Evolutionary conservation across 2,797 vertebrate species (phyloP).

Genomic region (Cheirogaleus major): DNA sequence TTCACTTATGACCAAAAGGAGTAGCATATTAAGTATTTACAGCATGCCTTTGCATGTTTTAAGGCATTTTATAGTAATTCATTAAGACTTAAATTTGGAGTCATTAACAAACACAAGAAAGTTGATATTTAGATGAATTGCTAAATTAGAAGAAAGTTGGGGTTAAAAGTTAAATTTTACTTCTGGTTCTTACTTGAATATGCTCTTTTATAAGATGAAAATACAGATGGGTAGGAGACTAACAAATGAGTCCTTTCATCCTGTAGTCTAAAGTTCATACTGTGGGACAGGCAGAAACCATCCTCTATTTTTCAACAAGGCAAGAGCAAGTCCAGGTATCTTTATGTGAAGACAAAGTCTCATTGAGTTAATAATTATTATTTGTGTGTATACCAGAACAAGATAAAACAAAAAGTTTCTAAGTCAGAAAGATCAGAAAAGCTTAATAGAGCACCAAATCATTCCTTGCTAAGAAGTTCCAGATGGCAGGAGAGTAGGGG

Average conservation of each 20-base stretch:
- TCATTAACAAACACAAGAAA: neutral
- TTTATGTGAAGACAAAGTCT: neutral
- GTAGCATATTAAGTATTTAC: neutral
- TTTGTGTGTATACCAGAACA: constrained; percentile 21
- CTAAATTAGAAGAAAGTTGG: neutral
- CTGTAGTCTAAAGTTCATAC: neutral
- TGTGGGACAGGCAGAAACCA: neutral
- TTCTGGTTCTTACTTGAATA: neutral
- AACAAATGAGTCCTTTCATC: neutral
- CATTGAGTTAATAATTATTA: neutral
- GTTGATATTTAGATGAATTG: neutral
- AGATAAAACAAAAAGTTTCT: constrained; percentile 17
- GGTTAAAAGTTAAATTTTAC: neutral
- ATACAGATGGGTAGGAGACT: neutral
- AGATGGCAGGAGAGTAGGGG: neutral
- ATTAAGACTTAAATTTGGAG: neutral
- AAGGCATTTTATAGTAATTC: neutral
- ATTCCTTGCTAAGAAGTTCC: neutral
- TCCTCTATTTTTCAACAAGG: neutral
- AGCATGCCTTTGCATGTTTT: neutral
- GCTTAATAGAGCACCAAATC: neutral
- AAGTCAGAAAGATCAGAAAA: constrained; percentile 27
- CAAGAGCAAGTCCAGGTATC: neutral
- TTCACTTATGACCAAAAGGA: neutral
- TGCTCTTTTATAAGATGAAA: neutral